A percentile compares a stretch with the other conserved stretches of the same genome.
Conservation (phyloP, 37 sponge, comb jelly and placozoan genomes). For the Crambe crambe region DNA sequence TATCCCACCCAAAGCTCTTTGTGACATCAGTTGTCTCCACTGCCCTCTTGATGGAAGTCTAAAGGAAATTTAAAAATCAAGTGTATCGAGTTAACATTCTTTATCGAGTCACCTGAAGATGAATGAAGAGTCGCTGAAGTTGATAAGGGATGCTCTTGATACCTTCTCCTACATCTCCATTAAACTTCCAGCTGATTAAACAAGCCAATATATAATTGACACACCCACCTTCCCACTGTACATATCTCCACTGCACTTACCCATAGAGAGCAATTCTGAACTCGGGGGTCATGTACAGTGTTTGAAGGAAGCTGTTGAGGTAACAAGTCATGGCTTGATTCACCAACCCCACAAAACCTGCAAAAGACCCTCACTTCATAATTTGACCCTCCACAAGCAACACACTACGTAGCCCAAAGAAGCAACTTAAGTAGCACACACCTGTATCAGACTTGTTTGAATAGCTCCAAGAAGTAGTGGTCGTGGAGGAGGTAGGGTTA, state of each 20-base stretch:
- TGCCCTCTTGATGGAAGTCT: conserved; percentile 83
- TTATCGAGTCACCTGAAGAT: conserved; percentile 64
- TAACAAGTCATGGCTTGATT: conserved; percentile 99
- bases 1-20: conserved; percentile 97
- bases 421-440: too few species aligned
- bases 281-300: conserved; percentile 96
- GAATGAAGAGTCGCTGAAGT: conserved; percentile 84
- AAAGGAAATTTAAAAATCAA: neutral
- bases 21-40: conserved; percentile 96
- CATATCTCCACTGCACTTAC: conserved; percentile 34
- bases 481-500: neutral
- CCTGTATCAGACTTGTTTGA: conserved; percentile 49
- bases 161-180: conserved; percentile 26
- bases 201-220: too few species aligned
- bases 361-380: too few species aligned
- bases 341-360: conserved; percentile 91
- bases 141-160: conserved; percentile 88
- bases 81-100: neutral
- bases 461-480: conserved; percentile 23
- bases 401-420: too few species aligned
- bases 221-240: too few species aligned
- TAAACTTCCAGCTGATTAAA: conserved; percentile 22
- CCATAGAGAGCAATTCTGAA: conserved; percentile 91
- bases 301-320: conserved; percentile 93
- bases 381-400: too few species aligned